These are phyloP conservation scores for Bellardia bayeri DNA, from an alignment of 2,888 invertebrate species.

Conservation along the genomic window DNA sequence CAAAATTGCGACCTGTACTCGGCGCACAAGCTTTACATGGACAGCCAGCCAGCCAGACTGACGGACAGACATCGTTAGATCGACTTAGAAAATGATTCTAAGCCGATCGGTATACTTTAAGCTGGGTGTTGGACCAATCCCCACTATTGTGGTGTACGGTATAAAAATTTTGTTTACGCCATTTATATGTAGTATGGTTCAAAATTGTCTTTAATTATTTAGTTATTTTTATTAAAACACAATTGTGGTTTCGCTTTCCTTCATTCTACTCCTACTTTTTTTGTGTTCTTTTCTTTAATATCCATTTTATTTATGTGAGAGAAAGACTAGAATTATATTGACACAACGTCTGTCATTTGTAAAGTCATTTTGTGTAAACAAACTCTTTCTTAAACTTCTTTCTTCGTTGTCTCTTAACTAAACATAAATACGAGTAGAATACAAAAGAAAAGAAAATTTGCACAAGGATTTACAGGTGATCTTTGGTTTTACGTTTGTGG, in stretches of 20 bases:
- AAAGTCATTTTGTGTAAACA: conserved; percentile 82
- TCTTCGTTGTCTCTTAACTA: neutral
- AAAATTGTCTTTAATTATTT: neutral
- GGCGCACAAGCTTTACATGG: too few relatives aligned
- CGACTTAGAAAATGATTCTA: too few relatives aligned
- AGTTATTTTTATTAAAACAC: neutral
- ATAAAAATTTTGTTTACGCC: too few relatives aligned
- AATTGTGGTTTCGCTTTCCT: conserved; percentile 32
- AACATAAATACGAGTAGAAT: neutral
- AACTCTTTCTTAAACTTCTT: conserved; percentile 74
- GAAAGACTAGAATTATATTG: conserved; percentile 77
- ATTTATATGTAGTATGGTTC: too few relatives aligned
- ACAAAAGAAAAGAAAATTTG: conserved; percentile 13
- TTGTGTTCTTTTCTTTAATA: neutral
- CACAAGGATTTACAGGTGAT: conserved; percentile 57
- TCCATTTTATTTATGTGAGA: conserved; percentile 52
- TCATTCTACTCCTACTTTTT: neutral
- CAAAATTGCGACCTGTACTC: too few relatives aligned
- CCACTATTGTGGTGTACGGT: too few relatives aligned
- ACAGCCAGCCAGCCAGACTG: too few relatives aligned
- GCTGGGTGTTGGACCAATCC: too few relatives aligned
- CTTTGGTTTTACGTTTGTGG: conserved; percentile 19
- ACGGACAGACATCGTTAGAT: too few relatives aligned
- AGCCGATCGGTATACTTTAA: too few relatives aligned
- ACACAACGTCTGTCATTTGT: conserved; percentile 78